Percentiles rank a stretch among this genome's conserved stretches.
These are phyloP conservation scores for Catocala fraxini DNA, from an alignment of 2,888 invertebrate species.

Conservation along the genomic window DNA sequence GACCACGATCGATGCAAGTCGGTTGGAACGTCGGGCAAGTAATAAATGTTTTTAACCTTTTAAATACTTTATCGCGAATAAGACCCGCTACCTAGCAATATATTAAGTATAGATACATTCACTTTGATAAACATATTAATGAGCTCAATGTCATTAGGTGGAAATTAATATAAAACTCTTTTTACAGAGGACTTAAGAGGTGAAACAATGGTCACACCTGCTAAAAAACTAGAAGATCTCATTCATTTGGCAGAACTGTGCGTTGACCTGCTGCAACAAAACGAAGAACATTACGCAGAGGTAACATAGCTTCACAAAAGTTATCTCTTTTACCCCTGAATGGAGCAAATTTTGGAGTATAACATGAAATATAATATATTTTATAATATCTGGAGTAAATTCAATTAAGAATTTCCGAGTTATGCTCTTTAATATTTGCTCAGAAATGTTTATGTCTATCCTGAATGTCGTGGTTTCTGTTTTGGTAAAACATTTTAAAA, in stretches of 20 bases:
- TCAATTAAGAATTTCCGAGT: conserved; percentile 25
- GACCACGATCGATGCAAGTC: no score
- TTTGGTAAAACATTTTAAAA: conserved; percentile 66
- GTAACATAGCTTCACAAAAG: conserved; percentile 80
- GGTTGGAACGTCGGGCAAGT: no score
- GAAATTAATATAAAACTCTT: background rate
- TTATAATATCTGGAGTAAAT: background rate
- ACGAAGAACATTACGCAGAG: conserved; percentile 99
- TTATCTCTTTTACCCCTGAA: conserved; percentile 24
- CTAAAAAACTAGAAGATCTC: conserved; percentile 97
- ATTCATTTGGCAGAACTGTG: conserved; percentile 99
- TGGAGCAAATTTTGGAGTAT: conserved; percentile 55
- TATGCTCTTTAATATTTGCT: conserved; percentile 59
- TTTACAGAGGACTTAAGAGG: conserved; percentile 92
- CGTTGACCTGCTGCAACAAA: conserved; percentile 99
- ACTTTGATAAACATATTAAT: no score
- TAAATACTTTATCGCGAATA: no score
- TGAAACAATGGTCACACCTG: conserved; percentile 94
- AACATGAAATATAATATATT: conserved; percentile 13
- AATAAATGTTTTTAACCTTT: no score
- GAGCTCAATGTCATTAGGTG: no score
- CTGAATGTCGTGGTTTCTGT: conserved; percentile 75
- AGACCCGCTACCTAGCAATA: no score
- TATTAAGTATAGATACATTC: no score
- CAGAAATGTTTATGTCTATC: conserved; percentile 63